Percentiles rank a stretch among this genome's conserved stretches.
phyloP scores from a whole-genome alignment of 2,113 vertebrate genomes.

The Neoarius graeffei region DNA sequence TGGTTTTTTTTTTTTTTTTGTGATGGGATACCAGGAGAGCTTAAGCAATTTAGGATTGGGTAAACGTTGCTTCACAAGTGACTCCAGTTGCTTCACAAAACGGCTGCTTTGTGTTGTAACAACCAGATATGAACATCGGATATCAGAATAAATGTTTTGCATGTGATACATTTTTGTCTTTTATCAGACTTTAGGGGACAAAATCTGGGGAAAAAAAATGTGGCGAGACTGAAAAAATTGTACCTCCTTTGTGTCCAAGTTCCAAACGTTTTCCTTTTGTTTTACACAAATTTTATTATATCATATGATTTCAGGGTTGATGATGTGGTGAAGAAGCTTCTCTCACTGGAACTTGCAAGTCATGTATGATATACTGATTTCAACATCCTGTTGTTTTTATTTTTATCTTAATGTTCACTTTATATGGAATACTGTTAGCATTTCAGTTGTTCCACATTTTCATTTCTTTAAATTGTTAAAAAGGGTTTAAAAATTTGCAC shows the following conservation, averaged over 20 bases:
- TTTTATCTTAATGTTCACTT: too few relatives aligned
- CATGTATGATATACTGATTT: constrained; percentile 75
- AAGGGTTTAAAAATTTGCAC: too few relatives aligned
- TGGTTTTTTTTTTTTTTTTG: too few relatives aligned
- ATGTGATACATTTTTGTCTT: neutral
- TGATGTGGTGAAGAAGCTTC: constrained; percentile 83
- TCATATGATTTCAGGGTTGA: constrained; percentile 77
- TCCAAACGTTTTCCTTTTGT: neutral
- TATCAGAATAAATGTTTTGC: neutral
- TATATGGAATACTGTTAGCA: neutral
- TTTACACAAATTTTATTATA: constrained; percentile 1
- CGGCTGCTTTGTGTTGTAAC: neutral
- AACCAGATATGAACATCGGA: neutral
- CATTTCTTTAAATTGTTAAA: too few relatives aligned
- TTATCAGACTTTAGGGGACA: neutral
- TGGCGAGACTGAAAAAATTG: neutral
- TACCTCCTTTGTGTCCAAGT: neutral
- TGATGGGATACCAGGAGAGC: neutral
- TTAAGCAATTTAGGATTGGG: neutral
- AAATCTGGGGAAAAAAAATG: neutral
- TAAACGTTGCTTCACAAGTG: neutral
- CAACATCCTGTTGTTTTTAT: neutral
- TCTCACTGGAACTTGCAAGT: constrained; percentile 88
- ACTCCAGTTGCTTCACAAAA: neutral
- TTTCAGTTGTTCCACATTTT: too few relatives aligned